Evolutionary conservation across 2,888 invertebrate genomes (phyloP), one percentile per base, ranked within the genome.

Genomic region (Branchipolynoe longqiensis): DNA sequence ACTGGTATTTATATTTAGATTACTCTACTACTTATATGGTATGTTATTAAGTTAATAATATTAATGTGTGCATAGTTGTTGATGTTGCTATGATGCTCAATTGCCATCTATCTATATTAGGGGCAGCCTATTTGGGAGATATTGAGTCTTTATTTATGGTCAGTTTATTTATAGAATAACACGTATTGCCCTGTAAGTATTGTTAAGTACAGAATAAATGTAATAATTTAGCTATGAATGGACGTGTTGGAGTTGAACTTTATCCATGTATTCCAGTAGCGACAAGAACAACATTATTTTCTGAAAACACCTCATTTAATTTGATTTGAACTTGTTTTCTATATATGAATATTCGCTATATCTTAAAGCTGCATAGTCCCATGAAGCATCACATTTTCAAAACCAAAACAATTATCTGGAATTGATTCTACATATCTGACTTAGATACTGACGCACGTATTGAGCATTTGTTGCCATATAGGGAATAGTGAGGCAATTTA

Each of bases 141-240:
- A 62, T 69, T 69, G 14, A 36, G 33, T 69, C 69, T 33, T 33
- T 69, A n/a, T 48, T 38, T 38, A 18, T 69, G 69, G 14, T 22
- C 38, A 36, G 18, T 69, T 69, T 69, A 69, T 69, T 69, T 69
- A 69, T 69, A 38, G 33, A 36, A 69, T 6, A 36, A 33, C 38
- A 36, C 25, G 22, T n/a, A 69, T 69, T 69, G 38, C 36, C 69
- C 38, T 69, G 69, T 69, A 69, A 69, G 2, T 69, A 69, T 69
- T 69, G 69, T 69, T 69, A 6, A 36, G 69, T 69, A 38, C 69
- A 3, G 36, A 69, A 69, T 69, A 69, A 69, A 69, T 69, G 69
- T 69, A 33, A 3, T 6, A 33, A 14, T 69, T 69, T 36, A 69
- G 14, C 22, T 2, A 36, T 0, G 33, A 33, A 69, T n/a, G n/a